These are phyloP conservation scores for Micrasema minimum DNA, from an alignment of 1,140 invertebrate genomes.

Conservation along the genomic window DNA sequence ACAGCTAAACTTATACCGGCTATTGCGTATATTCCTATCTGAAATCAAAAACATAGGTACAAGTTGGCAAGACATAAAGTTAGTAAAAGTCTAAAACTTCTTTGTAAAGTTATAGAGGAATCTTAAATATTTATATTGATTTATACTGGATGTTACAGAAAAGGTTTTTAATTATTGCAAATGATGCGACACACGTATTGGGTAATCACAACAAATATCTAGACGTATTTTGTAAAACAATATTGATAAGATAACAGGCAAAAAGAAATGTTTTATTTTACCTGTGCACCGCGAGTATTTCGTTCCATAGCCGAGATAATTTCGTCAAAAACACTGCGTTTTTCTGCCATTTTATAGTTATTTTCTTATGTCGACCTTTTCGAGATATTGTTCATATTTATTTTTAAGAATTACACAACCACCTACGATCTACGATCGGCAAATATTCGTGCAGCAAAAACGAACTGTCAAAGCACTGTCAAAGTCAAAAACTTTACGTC, in stretches of 20 bases:
- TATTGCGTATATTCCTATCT: slow-evolving; percentile 65
- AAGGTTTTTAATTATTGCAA: background rate
- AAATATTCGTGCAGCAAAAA: slow-evolving; percentile 15
- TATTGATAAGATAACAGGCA: slow-evolving; percentile 5
- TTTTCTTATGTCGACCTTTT: slow-evolving; percentile 5
- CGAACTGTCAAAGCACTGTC: slow-evolving; percentile 29
- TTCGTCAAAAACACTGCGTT: slow-evolving; percentile 33
- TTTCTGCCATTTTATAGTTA: slow-evolving; percentile 25
- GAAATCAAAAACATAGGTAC: slow-evolving; percentile 54
- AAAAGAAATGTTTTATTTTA: background rate
- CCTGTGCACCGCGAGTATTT: slow-evolving; percentile 37
- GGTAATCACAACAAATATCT: slow-evolving; percentile 13
- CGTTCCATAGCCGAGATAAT: slow-evolving; percentile 21
- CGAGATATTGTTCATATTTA: slow-evolving; percentile 40
- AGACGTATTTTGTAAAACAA: slow-evolving; percentile 1
- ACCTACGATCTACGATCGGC: slow-evolving; percentile 10
- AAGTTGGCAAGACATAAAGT: slow-evolving; percentile 1
- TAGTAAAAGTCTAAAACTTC: too few relatives aligned
- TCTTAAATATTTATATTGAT: background rate
- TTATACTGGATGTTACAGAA: background rate
- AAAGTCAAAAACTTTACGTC: too few relatives aligned
- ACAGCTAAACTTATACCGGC: slow-evolving; percentile 62
- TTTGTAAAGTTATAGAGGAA: too few relatives aligned
- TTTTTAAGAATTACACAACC: slow-evolving; percentile 49
- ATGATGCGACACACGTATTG: background rate